Evolutionary conservation across 1,140 invertebrate species (phyloP), one percentile per base, ranked within the genome.

Genomic region (Oncopeltus fasciatus): DNA sequence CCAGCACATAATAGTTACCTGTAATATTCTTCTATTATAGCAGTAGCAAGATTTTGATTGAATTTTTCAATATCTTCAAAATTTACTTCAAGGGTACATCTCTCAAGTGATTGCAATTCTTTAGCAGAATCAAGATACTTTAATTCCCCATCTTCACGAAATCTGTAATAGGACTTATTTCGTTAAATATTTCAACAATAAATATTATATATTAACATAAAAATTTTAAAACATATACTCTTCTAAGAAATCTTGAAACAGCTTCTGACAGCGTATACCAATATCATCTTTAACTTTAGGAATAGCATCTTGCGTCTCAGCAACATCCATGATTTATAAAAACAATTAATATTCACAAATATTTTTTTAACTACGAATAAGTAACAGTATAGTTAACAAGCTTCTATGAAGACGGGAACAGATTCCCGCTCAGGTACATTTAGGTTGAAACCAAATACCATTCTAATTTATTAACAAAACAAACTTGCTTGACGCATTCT

Each of bases 1-100:
- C 18, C 3, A 27, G n/a, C 27, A n/a, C 21, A 56, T 27, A 1
- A 56, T 27, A n/a, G 14, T 64, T 72, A 87, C 84, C 88, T 82
- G 72, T 92, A 98, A 75, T 95, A 99, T 74, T 98, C 94, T 74
- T 98, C 90, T 60, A 94, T 85, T 29, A 99, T 91, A n/a, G 88
- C 87, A 12, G 88, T 90, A 0, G 92, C 86, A 16, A 98, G 75
- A 69, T 86, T 86, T 74, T 95, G 92, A 74, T 97, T 97, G 70
- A 90, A 95, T 68, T 85, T 86, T 73, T 96, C 90, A n/a, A 98
- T 81, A 81, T 99, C 94, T 69, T 90, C 87, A 76, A 97, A 97
- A 70, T 87, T 92, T 12, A 99, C 87, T 77, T 92, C 87, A 38
- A 98, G 76, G 1, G 94, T 98, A 73, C 92, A 95, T 31, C 94